A percentile compares a stretch with the other conserved stretches of the same genome.
phyloP scores from a whole-genome alignment of 1,140 invertebrate species.

The Bursaphelenchus mucronatus region DNA sequence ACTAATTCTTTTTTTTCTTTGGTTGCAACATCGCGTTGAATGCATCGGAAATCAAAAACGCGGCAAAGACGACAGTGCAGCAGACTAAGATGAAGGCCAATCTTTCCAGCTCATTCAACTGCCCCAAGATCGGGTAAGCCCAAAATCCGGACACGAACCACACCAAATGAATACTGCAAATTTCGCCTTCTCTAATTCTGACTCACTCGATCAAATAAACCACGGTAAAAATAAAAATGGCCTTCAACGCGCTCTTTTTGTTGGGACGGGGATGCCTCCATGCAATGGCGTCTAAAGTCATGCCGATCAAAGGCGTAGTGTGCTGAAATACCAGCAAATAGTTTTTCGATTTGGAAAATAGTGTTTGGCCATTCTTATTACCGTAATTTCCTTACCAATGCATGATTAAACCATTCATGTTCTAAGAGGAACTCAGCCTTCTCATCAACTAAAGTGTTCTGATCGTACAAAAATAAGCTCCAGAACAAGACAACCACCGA shows the following conservation, averaged over 20 bases:
- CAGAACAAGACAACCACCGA: constrained; percentile 47
- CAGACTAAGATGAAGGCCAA: constrained; percentile 23
- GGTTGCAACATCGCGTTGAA: constrained; percentile 10
- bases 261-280: constrained; percentile 26
- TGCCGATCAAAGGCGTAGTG: constrained; percentile 37
- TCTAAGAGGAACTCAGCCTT: constrained; percentile 38
- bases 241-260: constrained; percentile 24
- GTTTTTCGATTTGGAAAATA: no score
- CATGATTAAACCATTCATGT: constrained; percentile 43
- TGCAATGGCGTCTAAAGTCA: constrained; percentile 32
- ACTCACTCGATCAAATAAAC: constrained; percentile 42
- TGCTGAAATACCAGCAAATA: constrained; percentile 24
- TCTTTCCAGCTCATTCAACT: constrained; percentile 8
- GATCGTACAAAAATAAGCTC: constrained; percentile 40
- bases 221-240: constrained; percentile 28
- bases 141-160: constrained; percentile 32
- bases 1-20: background rate
- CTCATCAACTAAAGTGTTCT: constrained; percentile 31
- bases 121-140: constrained; percentile 38
- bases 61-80: constrained; percentile 18
- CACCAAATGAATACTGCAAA: constrained; percentile 49
- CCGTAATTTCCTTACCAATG: constrained; percentile 24
- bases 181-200: constrained; percentile 15
- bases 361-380: no score
- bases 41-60: constrained; percentile 21